Percentiles rank a stretch among this genome's conserved stretches.
Conservation (phyloP, 2,888 invertebrate genomes). For the Gisinianus flammeolus region DNA sequence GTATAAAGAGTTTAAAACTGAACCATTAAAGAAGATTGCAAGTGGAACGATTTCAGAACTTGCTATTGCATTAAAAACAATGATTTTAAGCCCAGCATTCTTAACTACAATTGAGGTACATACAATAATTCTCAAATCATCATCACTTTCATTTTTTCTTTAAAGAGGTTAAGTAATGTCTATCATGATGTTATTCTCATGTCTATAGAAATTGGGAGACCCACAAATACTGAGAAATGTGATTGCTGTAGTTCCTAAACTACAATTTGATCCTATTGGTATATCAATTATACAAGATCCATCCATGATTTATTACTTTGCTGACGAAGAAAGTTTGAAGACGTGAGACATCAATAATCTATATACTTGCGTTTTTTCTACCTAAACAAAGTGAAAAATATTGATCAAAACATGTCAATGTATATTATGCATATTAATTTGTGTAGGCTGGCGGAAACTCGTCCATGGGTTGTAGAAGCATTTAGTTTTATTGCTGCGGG, state of each 20-base stretch:
- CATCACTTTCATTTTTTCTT: conserved; percentile 1
- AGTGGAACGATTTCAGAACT: conserved; percentile 10
- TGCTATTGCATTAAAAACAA: conserved; percentile 15
- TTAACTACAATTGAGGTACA: conserved; percentile 14
- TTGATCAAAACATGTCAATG: neutral
- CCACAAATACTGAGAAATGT: conserved; percentile 71
- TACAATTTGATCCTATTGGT: conserved; percentile 74
- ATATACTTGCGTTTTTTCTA: neutral
- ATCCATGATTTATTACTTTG: conserved; percentile 74
- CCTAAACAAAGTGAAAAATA: neutral
- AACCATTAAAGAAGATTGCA: conserved; percentile 11
- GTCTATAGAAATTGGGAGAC: conserved; percentile 61
- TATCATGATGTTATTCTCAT: neutral
- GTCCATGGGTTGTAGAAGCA: conserved; percentile 75
- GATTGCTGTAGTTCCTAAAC: conserved; percentile 72
- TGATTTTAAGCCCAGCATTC: conserved; percentile 28
- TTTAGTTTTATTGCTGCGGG: neutral
- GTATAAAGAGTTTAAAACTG: neutral
- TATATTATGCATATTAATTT: conserved; percentile 22
- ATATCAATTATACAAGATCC: conserved; percentile 78
- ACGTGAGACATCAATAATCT: conserved; percentile 60
- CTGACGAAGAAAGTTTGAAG: conserved; percentile 72
- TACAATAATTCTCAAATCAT: neutral
- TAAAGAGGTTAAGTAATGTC: neutral
- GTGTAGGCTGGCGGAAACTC: conserved; percentile 69